Evolutionary conservation across 2,113 vertebrate genomes (phyloP).

Genomic region (Hypanus sabinus): DNA sequence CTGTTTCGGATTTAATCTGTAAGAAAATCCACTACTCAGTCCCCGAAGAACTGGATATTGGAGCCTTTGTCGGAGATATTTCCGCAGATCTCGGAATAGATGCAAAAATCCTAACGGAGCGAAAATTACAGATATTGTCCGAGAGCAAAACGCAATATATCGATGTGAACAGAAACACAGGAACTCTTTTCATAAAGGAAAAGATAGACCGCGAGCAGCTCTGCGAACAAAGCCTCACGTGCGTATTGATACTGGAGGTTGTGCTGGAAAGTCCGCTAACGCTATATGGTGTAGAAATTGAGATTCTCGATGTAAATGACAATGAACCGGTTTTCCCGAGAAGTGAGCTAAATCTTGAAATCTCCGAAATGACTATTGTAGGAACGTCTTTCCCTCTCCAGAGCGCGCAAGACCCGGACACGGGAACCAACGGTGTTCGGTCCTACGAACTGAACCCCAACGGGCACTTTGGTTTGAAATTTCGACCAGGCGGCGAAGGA

Average conservation of each 20-base stretch:
- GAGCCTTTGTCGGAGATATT: slow-evolving; percentile 54
- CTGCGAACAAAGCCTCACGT: slow-evolving; percentile 45
- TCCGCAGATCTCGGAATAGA: slow-evolving; percentile 54
- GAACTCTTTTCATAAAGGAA: slow-evolving; percentile 60
- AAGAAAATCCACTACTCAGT: background rate
- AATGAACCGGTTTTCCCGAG: background rate
- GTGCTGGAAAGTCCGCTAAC: slow-evolving; percentile 38
- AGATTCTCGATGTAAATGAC: slow-evolving; percentile 3
- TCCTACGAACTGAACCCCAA: slow-evolving; percentile 48
- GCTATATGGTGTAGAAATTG: background rate
- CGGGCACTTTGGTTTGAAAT: slow-evolving; percentile 51
- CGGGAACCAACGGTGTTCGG: slow-evolving; percentile 48
- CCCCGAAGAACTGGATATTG: slow-evolving; percentile 55
- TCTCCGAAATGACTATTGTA: slow-evolving; percentile 42
- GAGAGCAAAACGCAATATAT: slow-evolving; percentile 49
- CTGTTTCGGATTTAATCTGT: background rate
- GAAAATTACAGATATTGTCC: slow-evolving; percentile 53
- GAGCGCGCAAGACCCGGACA: slow-evolving; percentile 48
- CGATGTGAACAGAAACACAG: slow-evolving; percentile 60
- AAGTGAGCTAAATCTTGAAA: slow-evolving; percentile 48
- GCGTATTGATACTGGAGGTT: slow-evolving; percentile 42
- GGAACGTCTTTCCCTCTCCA: slow-evolving; percentile 50
- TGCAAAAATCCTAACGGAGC: slow-evolving; percentile 22
- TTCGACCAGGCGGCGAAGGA: slow-evolving; percentile 46
- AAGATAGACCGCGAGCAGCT: slow-evolving; percentile 60